Conservation (phyloP, 1,140 invertebrate genomes). For the Tetraneura akinire region DNA sequence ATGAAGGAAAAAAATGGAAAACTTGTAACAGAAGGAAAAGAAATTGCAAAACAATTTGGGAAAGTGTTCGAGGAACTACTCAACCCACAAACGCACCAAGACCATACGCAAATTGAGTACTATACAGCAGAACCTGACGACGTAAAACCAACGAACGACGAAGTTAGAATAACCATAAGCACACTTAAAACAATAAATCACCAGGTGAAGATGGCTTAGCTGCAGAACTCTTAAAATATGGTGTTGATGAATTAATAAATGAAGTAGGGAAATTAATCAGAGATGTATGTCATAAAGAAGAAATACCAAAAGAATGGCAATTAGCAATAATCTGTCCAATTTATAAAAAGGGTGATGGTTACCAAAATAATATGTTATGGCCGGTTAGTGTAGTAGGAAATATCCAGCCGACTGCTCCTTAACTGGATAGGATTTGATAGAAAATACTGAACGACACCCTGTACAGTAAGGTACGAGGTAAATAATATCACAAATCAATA, state of each 20-base stretch:
- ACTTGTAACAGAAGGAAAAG: too few species aligned
- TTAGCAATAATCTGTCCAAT: neutral
- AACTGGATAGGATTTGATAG: too few species aligned
- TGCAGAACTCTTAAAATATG: conserved; percentile 17
- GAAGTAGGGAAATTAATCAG: conserved; percentile 20
- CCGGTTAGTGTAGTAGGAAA: too few species aligned
- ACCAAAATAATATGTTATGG: too few species aligned
- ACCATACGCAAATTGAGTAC: conserved; percentile 21
- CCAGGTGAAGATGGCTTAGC: conserved; percentile 25
- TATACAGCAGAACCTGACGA: conserved; percentile 8
- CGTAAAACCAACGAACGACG: conserved; percentile 3
- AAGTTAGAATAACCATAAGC: conserved; percentile 14
- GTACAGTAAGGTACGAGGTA: too few species aligned
- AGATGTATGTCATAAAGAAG: conserved; percentile 13
- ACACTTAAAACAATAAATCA: conserved; percentile 21
- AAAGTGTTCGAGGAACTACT: neutral
- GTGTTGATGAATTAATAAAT: neutral
- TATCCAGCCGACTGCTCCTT: too few species aligned
- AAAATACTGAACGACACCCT: too few species aligned
- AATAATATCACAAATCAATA: too few species aligned
- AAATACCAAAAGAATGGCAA: conserved; percentile 14
- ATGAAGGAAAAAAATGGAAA: too few species aligned
- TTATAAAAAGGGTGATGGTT: too few species aligned
- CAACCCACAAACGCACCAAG: conserved; percentile 25
- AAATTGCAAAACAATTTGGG: too few species aligned